Evolutionary conservation across 2,113 vertebrate genomes (phyloP).

Genomic region (Melozone crissalis): DNA sequence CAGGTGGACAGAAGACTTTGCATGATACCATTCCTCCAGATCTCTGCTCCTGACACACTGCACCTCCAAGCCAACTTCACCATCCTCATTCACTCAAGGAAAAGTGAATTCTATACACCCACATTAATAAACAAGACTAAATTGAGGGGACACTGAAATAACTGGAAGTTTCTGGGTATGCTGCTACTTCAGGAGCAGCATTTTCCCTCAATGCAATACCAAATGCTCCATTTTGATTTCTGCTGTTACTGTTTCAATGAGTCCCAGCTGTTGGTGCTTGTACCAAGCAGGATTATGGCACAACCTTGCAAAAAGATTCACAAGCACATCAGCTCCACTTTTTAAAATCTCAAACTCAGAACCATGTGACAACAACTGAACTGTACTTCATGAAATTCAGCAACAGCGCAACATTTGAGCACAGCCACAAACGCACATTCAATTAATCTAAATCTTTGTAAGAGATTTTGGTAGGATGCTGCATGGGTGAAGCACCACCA

Average conservation of each 20-base stretch:
- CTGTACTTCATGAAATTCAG: not conserved
- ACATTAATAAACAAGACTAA: not conserved
- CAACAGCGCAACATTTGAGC: not conserved
- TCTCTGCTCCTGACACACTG: not conserved
- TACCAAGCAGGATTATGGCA: not conserved
- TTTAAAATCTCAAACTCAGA: not conserved
- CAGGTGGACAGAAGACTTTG: not conserved
- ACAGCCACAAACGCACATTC: accelerated
- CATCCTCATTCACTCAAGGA: not conserved
- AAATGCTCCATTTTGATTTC: not conserved
- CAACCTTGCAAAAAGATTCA: accelerated
- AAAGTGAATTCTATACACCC: not conserved
- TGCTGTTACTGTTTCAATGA: not conserved
- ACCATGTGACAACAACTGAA: accelerated
- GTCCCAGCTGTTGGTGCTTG: not conserved
- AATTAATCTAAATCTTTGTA: not conserved
- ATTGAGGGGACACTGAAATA: not conserved
- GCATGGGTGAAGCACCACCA: not conserved
- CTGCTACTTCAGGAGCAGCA: not conserved
- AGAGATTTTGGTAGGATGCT: not conserved
- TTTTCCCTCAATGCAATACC: not conserved
- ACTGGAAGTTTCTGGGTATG: not conserved
- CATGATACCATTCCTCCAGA: not conserved
- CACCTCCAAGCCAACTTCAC: not conserved
- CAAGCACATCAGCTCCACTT: not conserved